These are phyloP conservation scores for Phacellophora camtschatica DNA, from an alignment of 30 jellyfish, hydroid and myxozoan species.

Conservation along the genomic window DNA sequence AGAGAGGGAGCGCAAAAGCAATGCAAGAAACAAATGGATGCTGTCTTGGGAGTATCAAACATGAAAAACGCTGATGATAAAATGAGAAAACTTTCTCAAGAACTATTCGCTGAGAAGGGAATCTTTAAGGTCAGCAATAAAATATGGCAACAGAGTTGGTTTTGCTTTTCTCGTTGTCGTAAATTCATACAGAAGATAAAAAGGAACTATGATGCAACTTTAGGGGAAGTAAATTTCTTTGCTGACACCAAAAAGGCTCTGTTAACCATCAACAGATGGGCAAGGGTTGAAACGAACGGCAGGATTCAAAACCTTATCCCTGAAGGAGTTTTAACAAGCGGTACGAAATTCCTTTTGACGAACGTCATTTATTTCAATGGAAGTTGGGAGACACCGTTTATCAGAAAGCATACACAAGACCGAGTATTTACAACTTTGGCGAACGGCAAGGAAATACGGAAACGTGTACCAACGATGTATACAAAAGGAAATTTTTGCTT, in stretches of 20 bases:
- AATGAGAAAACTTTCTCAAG: not conserved
- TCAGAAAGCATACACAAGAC: not conserved
- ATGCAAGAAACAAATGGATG: constrained; percentile 54
- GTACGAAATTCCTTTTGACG: constrained; percentile 65
- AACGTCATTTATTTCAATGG: constrained; percentile 78
- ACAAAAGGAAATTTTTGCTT: constrained; percentile 11
- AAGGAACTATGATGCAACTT: constrained; percentile 31
- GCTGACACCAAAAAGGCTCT: constrained; percentile 40
- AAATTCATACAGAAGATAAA: constrained; percentile 30
- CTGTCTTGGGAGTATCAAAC: constrained; percentile 4
- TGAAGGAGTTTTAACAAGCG: not conserved
- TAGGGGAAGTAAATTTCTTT: constrained; percentile 55
- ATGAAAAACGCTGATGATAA: not conserved
- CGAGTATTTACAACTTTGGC: not conserved
- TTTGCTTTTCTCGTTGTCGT: constrained; percentile 42
- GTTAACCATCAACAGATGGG: constrained; percentile 72
- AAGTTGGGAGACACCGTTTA: constrained; percentile 65
- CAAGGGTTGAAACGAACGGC: constrained; percentile 43
- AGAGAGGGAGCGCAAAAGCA: constrained; percentile 43
- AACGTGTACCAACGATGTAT: constrained; percentile 75
- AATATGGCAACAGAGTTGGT: constrained; percentile 55
- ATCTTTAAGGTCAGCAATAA: not conserved
- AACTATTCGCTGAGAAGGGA: not conserved
- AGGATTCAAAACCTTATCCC: constrained; percentile 54
- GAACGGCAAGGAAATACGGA: not conserved